A percentile compares a stretch with the other conserved stretches of the same genome.
Evolutionary conservation across 2,797 vertebrate species (phyloP).

Genomic region (Betta splendens): DNA sequence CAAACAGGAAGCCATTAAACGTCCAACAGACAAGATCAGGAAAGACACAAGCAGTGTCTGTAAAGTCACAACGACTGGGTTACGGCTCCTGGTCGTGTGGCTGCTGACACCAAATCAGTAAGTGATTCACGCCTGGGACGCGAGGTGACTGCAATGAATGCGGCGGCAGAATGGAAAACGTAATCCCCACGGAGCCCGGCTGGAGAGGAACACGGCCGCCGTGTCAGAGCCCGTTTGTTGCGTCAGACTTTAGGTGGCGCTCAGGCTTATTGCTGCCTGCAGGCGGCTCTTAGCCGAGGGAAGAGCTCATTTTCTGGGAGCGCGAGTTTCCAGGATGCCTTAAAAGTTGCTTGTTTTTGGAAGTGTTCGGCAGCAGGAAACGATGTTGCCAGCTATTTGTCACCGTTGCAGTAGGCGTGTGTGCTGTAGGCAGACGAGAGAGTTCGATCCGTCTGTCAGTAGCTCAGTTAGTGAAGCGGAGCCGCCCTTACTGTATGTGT

Average conservation of each 20-base stretch:
- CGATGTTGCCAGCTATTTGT: constrained; percentile 36
- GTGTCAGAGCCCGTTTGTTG: constrained; percentile 34
- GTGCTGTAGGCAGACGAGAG: constrained; percentile 23
- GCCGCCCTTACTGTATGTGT: constrained; percentile 11
- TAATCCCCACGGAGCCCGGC: constrained; percentile 21
- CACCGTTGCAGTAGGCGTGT: constrained; percentile 30
- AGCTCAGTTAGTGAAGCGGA: constrained; percentile 8
- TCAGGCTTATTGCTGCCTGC: constrained; percentile 49
- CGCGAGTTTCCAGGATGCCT: constrained; percentile 46
- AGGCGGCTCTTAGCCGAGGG: constrained; percentile 38
- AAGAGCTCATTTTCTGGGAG: constrained; percentile 47
- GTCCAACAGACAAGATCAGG: constrained; percentile 48
- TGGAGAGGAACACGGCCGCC: neutral
- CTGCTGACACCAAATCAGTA: constrained; percentile 38
- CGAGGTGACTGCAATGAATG: constrained; percentile 46
- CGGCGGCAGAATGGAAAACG: constrained; percentile 34
- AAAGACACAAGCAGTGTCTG: constrained; percentile 26
- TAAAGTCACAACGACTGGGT: constrained; percentile 52
- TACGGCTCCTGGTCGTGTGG: constrained; percentile 38
- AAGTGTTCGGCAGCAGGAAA: constrained; percentile 21
- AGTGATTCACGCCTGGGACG: constrained; percentile 33
- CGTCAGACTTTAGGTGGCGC: constrained; percentile 40
- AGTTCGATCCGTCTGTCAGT: constrained; percentile 36
- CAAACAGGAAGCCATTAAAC: constrained; percentile 44
- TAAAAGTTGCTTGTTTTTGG: constrained; percentile 42